Evolutionary conservation across 2,797 vertebrate species (phyloP), one percentile per base, ranked within the genome.

Genomic region (Acanthurus tractus): DNA sequence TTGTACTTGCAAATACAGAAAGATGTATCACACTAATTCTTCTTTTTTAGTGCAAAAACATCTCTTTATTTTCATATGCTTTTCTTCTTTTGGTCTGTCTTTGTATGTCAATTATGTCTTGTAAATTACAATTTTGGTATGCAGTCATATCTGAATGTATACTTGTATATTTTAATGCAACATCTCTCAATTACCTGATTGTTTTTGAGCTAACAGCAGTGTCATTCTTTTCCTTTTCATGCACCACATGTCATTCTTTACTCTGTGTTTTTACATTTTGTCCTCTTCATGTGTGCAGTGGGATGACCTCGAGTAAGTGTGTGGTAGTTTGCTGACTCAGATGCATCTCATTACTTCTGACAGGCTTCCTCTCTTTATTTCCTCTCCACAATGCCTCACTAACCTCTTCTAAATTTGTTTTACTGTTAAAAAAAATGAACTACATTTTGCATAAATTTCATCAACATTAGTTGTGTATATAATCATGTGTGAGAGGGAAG

Each of bases 251-350:
- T 63, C 82, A 18, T 59, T 63, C 34, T 63, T 34, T 63, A 18
- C 76, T 68, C 53, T 79, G 84, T 64, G 62, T 52, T 48, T 70
- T 81, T 78, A 75, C 59, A 59, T 83, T 63, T 80, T 25, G 44
- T 78, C 23, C 69, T 52, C 69, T 82, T 80, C 59, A 70, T 72
- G 44, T 66, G 78, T 70, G 61, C 74, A 70, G 63, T 68, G 13
- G 49, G 53, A 75, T 65, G 18, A 61, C 63, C n/a, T 63, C 63
- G 74, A 83, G 75, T 84, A 78, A 84, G 85, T 74, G 67, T 23
- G 44, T 74, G 38, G 8, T 80, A 22, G 40, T 70, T 79, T 63
- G 63, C 52, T 57, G 12, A 70, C 25, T 71, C 8, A 0, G 3
- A 34, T 69, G 62, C 66, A 74, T 82, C 69, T 87, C 54, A 71